These are phyloP conservation scores for Diaperis boleti DNA, from an alignment of 2,888 invertebrate genomes.

Conservation along the genomic window DNA sequence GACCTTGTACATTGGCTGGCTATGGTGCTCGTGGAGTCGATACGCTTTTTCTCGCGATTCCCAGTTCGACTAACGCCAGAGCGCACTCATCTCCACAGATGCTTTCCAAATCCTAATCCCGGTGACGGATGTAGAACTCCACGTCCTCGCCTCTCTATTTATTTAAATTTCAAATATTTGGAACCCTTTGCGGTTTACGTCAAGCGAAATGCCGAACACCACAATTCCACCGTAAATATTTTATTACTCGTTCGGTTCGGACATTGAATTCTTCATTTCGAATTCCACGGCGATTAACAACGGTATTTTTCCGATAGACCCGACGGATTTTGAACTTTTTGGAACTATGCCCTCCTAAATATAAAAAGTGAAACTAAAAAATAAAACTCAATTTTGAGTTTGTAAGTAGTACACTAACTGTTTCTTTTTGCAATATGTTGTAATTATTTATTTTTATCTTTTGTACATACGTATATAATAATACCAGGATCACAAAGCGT, in stretches of 20 bases:
- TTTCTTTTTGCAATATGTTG: too few species aligned
- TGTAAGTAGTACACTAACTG: not conserved
- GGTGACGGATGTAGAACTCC: constrained; percentile 36
- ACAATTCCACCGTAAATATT: constrained; percentile 33
- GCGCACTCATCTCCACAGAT: constrained; percentile 33
- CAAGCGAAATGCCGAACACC: constrained; percentile 31
- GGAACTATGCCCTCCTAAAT: not conserved
- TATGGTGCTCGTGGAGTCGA: too few species aligned
- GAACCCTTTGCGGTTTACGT: constrained; percentile 31
- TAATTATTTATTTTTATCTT: too few species aligned
- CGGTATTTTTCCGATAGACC: constrained; percentile 7
- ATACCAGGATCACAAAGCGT: too few species aligned
- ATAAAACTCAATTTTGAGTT: not conserved
- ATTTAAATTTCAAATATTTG: constrained; percentile 38
- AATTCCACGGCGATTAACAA: constrained; percentile 5
- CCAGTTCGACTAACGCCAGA: constrained; percentile 39
- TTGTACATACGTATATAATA: too few species aligned
- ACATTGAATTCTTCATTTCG: constrained; percentile 1
- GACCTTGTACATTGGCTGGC: too few species aligned
- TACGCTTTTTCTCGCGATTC: constrained; percentile 37
- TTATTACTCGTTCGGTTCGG: constrained; percentile 17
- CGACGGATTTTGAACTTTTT: not conserved
- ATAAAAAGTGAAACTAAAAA: too few species aligned
- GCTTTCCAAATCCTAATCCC: constrained; percentile 36
- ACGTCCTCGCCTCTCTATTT: constrained; percentile 27